Conservation (phyloP, 2,888 invertebrate species). For the Ormyrus labotus region DNA sequence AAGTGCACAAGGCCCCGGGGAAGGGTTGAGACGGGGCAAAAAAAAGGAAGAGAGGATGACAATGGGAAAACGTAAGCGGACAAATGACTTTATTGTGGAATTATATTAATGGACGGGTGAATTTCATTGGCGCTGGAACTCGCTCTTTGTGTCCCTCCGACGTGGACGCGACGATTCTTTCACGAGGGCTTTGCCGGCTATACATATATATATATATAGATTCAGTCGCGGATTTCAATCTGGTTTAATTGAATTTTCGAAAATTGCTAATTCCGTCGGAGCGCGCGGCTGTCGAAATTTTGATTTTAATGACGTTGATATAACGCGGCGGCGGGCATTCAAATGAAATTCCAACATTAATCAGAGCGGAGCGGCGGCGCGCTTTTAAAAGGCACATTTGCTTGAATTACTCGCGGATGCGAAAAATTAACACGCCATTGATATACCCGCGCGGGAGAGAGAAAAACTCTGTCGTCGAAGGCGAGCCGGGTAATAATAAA, state of each 20-base stretch:
- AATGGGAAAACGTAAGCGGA: constrained; percentile 48
- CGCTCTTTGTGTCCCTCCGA: background rate
- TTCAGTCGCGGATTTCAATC: background rate
- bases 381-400: too few species aligned
- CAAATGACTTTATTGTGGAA: constrained; percentile 56
- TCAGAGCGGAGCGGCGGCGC: too few species aligned
- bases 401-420: too few species aligned
- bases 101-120: constrained; percentile 43
- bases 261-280: background rate
- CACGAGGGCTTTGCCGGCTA: background rate
- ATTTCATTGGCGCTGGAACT: constrained; percentile 27
- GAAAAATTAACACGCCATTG: too few species aligned
- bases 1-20: constrained; percentile 27
- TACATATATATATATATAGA: too few species aligned
- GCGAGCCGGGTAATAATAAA: background rate
- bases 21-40: constrained; percentile 25
- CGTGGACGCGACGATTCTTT: background rate
- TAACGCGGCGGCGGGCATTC: too few species aligned
- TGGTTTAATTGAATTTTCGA: constrained; percentile 43
- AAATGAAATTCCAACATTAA: too few species aligned
- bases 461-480: background rate
- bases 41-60: constrained; percentile 43
- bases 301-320: too few species aligned
- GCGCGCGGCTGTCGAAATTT: too few species aligned
- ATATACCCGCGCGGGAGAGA: background rate